Evolutionary conservation across 1,140 invertebrate genomes (phyloP), one percentile per base, ranked within the genome.

Genomic region (Drosophila asahinai): DNA sequence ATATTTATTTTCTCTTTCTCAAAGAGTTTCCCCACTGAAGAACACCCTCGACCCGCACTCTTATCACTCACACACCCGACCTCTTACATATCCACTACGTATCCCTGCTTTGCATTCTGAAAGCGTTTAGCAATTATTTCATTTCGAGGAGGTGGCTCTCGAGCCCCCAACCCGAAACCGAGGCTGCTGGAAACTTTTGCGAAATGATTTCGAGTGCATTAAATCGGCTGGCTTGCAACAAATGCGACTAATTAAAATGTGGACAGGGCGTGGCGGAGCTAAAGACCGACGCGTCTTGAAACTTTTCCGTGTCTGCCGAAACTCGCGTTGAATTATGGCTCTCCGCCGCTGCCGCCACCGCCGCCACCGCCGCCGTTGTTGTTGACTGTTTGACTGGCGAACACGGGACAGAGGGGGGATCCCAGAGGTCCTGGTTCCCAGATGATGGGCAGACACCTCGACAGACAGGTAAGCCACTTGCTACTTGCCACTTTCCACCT

Each of bases 171-270:
- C 33, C 12, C 4, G 12, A 7, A 60, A 33, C 54, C 6, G 15
- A 38, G 36, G 36, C 11, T 48, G 22, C 15, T 43, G 17, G 33
- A 89, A 87, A 87, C 40, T 81, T 83, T 89, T 30, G 65, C 58
- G 19, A 84, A 89, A 90, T 89, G 66, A 90, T 90, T 89, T 89
- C 86, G 72, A 89, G 84, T 89, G 84, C 84, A 89, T 89, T 90
- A 89, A 89, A 89, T 89, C 83, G 84, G 77, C 77, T 78, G 84
- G 81, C 83, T 75, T 74, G 81, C 84, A 89, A 89, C 84, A 89
- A 89, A 89, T 84, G 84, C 78, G 66, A 89, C 84, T 89, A 89
- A 89, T 90, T 89, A 89, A 89, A 89, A 87, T 89, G 81, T 71
- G 75, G 86, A 59, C 40, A 63, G 62, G 81, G 72, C 77, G 77